Evolutionary conservation across 2,888 invertebrate genomes (phyloP), one percentile per base, ranked within the genome.

Genomic region (Pyrgus malvae): DNA sequence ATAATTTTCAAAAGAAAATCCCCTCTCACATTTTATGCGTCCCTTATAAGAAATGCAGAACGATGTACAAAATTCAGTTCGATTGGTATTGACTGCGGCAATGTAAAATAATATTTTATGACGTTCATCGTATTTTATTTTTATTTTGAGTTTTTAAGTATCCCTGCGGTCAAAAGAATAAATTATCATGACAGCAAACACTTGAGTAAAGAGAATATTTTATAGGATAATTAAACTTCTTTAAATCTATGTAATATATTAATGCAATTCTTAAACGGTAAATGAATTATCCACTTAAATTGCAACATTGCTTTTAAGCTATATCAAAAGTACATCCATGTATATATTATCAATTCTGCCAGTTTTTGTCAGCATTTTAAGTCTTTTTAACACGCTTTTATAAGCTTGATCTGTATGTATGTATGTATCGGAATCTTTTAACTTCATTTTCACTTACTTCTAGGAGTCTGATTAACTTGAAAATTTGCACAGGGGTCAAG

Each of bases 1-100:
- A 37, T 27, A 53, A 53, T 23, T 41, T 51, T 37, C 44, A 42
- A 48, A 38, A 38, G 51, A 45, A 53, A 45, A 38, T 44, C 44
- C 37, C 37, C 6, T 19, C 44, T 29, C 51, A 37, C 44, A 14
- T 11, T 29, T 45, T 37, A 37, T 14, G 21, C 8, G 12, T 53
- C 38, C 37, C 21, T 45, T 21, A 45, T 45, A 53, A 38, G 19
- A 53, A 51, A 53, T 53, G 37, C 51, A 53, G 9, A 16, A 38
- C 45, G 14, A n/a, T 21, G 29, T 53, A 38, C 45, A 17, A 45
- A 45, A 38, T 53, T 53, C 51, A 29, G 51, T 53, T 45, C 45
- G 51, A 53, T 44, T 53, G 38, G 44, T 45, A 53, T 45, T 31
- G 53, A 53, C 27, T 31, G 23, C 14, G 31, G 37, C 37, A 12